Evolutionary conservation across 2,888 invertebrate species (phyloP).

Genomic region (Selenia dentaria): DNA sequence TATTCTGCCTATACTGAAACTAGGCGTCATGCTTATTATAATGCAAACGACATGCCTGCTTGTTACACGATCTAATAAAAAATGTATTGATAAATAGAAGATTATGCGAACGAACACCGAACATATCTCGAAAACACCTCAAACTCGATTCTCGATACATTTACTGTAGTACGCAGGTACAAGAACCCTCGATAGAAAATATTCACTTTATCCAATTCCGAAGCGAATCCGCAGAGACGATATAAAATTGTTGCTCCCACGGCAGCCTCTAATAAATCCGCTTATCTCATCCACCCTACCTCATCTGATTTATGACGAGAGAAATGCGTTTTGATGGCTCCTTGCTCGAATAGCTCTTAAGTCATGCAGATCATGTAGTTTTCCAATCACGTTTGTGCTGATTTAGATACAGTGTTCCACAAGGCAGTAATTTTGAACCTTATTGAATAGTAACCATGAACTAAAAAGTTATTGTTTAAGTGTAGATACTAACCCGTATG

Average conservation of each 20-base stretch:
- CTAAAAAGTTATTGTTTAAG: too few species aligned
- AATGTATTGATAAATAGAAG: too few species aligned
- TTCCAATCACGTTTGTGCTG: slow-evolving; percentile 4
- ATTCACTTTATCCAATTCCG: slow-evolving; percentile 58
- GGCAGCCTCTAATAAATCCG: slow-evolving; percentile 56
- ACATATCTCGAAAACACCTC: slow-evolving; percentile 10
- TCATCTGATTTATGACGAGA: slow-evolving; percentile 34
- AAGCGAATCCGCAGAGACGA: slow-evolving; percentile 42
- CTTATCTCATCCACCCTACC: slow-evolving; percentile 39
- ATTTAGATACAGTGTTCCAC: not conserved
- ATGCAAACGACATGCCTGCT: too few species aligned
- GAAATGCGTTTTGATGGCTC: slow-evolving; percentile 29
- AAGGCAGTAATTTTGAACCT: not conserved
- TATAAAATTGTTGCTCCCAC: slow-evolving; percentile 55
- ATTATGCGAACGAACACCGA: not conserved
- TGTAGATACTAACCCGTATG: too few species aligned
- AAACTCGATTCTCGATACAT: slow-evolving; percentile 11
- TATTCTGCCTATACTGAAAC: too few species aligned
- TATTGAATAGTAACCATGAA: too few species aligned
- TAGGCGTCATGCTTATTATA: too few species aligned
- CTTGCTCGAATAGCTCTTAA: slow-evolving; percentile 14
- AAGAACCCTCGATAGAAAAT: slow-evolving; percentile 38
- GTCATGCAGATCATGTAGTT: slow-evolving; percentile 24
- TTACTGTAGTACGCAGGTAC: slow-evolving; percentile 13
- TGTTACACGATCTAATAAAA: too few species aligned